Evolutionary conservation across 2,888 invertebrate genomes (phyloP).

Genomic region (Drosophila neotestacea): DNA sequence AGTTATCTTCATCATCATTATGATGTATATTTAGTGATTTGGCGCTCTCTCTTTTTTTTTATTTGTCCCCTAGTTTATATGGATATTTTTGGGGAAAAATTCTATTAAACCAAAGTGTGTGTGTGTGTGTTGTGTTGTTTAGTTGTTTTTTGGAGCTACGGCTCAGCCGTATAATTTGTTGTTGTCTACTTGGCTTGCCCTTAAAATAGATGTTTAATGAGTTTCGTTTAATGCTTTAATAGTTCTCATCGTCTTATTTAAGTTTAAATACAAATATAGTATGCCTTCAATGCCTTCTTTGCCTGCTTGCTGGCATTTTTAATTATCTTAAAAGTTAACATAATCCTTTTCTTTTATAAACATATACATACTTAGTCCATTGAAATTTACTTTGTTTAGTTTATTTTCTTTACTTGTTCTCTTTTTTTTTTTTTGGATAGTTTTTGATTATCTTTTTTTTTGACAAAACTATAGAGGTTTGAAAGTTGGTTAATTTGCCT

Average conservation of each 20-base stretch:
- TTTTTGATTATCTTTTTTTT: conserved; percentile 5
- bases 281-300: conserved; percentile 30
- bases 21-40: conserved; percentile 50
- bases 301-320: conserved; percentile 21
- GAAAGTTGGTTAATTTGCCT: conserved; percentile 24
- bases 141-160: conserved; percentile 11
- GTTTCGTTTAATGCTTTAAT: conserved; percentile 46
- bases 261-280: conserved; percentile 45
- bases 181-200: conserved; percentile 22
- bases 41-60: conserved; percentile 32
- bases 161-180: conserved; percentile 36
- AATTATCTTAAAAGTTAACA: conserved; percentile 38
- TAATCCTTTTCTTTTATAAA: conserved; percentile 24
- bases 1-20: conserved; percentile 35
- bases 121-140: conserved; percentile 1
- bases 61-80: conserved; percentile 1
- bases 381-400: conserved; percentile 22
- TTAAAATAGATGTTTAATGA: conserved; percentile 28
- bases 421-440: background rate
- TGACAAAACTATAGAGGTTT: conserved; percentile 29
- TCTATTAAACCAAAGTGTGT: conserved; percentile 2
- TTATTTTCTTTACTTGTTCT: background rate
- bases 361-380: conserved; percentile 24
- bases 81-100: conserved; percentile 4
- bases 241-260: conserved; percentile 45